phyloP scores from a whole-genome alignment of 1,140 invertebrate genomes.

The Pseudomyrmex sp. region DNA sequence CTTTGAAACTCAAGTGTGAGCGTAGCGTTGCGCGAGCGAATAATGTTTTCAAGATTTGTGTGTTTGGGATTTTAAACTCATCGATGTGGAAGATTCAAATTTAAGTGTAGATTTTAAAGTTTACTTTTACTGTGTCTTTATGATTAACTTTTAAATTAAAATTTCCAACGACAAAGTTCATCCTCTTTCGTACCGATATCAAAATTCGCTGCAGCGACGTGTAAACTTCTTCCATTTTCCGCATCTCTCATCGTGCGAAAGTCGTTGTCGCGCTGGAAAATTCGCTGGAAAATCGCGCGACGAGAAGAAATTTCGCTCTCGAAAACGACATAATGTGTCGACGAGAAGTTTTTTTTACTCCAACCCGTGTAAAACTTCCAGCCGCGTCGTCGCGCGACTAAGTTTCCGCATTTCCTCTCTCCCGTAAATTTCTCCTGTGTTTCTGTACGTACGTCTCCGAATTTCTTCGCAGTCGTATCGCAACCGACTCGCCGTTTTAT shows the following conservation, averaged over 20 bases:
- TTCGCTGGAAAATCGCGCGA: constrained; percentile 6
- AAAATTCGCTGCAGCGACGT: constrained; percentile 10
- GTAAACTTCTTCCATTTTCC: constrained; percentile 33
- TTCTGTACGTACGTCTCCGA: constrained; percentile 19
- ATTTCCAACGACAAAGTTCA: constrained; percentile 24
- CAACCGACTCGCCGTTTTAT: neutral
- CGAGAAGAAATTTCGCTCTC: constrained; percentile 15
- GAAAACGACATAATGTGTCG: constrained; percentile 33
- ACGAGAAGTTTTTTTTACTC: constrained; percentile 40
- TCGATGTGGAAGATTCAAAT: too few species aligned
- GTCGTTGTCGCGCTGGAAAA: neutral
- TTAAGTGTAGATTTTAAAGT: constrained; percentile 28
- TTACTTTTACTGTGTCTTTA: neutral
- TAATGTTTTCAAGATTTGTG: neutral
- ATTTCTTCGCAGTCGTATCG: neutral
- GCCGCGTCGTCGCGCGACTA: neutral
- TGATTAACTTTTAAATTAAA: constrained; percentile 11
- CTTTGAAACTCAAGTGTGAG: neutral
- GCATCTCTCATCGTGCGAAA: neutral
- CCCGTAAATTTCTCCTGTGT: neutral
- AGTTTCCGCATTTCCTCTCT: neutral
- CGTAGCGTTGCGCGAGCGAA: neutral
- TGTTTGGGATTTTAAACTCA: too few species aligned
- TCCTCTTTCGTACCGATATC: constrained; percentile 9
- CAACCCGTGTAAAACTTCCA: constrained; percentile 2